Base-by-base conservation (phyloP, 30 jellyfish, hydroid and myxozoan species). In the Rhopilema esculentum region DNA sequence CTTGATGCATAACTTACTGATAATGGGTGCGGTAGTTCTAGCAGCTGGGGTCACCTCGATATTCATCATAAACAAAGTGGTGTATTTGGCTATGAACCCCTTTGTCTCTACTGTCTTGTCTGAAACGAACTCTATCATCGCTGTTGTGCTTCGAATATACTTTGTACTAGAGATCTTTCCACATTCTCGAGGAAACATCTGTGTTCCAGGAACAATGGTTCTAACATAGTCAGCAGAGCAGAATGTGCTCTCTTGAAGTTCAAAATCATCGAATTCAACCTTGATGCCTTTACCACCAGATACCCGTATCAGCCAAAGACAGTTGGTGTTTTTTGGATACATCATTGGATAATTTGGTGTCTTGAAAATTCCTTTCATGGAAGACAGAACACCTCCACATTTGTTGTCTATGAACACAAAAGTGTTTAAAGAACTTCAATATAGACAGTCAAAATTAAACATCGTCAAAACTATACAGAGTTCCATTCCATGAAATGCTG, bases 341-440 rank as follows among this genome's bases (percentile, higher is more conserved):
- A 19, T 4, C 4, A 73, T 75, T 40, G 97, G 97, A 69, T 72
- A 85, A 26, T 73, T 77, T 20, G 99, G 99, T 1, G 95, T 75
- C 57, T 77, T 66, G 33, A 94, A 53, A 1, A 72, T n/a, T 16
- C 97, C 99, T 23, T 27, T 49, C 68, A 50, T 27, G 27, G 92
- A 57, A 18, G 87, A 28, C 20, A 76, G 69, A 4, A 94, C 40
- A 1, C 99, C 99, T 22, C 99, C 99, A 63, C 99, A 94, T 16
- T 28, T 61, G 51, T 52, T 84, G 16, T 84, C 92, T 84, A 64
- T 6, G 63, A 82, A n/a, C n/a, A n/a, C n/a, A n/a, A n/a, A n/a
- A n/a, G n/a, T n/a, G n/a, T n/a, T n/a, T n/a, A n/a, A n/a, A n/a
- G n/a, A n/a, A n/a, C n/a, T n/a, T n/a, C 9, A 40, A 40, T 40